These are phyloP conservation scores for Epistrophe eligans DNA, from an alignment of 2,888 invertebrate genomes.

Conservation along the genomic window DNA sequence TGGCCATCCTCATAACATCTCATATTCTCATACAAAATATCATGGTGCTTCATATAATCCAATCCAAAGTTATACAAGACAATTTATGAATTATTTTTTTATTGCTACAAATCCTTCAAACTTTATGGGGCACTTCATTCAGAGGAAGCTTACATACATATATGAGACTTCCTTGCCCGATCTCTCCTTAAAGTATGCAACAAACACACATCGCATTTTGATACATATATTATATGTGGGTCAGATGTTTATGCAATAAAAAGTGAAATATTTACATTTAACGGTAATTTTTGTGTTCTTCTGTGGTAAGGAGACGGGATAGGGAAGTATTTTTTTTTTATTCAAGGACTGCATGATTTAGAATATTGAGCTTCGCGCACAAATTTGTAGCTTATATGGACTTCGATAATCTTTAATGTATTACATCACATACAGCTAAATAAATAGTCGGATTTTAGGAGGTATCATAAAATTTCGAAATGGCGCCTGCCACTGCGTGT, in stretches of 20 bases:
- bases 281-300: constrained; percentile 54
- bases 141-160: constrained; percentile 1
- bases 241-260: constrained; percentile 71
- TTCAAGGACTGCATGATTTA: constrained; percentile 47
- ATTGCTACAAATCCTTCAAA: constrained; percentile 69
- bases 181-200: constrained; percentile 11
- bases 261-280: constrained; percentile 72
- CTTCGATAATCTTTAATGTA: constrained; percentile 63
- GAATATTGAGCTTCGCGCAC: constrained; percentile 23
- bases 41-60: constrained; percentile 17
- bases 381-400: constrained; percentile 40
- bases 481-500: constrained; percentile 35
- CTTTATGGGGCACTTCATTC: constrained; percentile 60
- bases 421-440: constrained; percentile 51
- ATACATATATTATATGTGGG: constrained; percentile 47
- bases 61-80: constrained; percentile 41
- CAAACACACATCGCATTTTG: constrained; percentile 10
- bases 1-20: background rate
- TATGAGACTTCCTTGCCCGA: background rate
- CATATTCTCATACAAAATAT: background rate
- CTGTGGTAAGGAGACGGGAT: constrained; percentile 59
- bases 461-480: constrained; percentile 53
- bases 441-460: constrained; percentile 52
- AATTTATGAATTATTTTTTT: constrained; percentile 71
- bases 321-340: constrained; percentile 23